These are phyloP conservation scores for Halcyon chelicuti DNA, from an alignment of 2,797 vertebrate species.

Conservation along the genomic window DNA sequence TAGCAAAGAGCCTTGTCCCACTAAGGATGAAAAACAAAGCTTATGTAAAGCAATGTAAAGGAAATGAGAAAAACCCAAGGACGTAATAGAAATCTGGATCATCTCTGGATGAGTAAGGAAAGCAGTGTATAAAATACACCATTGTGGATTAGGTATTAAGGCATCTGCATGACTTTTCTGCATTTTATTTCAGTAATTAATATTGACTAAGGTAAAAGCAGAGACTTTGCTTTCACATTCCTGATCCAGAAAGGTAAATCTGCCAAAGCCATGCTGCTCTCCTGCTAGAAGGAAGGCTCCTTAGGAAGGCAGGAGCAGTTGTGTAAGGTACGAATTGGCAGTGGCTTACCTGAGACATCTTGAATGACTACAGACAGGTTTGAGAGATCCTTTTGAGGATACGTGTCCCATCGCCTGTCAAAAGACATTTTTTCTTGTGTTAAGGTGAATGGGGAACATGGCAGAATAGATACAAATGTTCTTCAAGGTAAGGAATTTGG, in stretches of 20 bases:
- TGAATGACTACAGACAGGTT: neutral
- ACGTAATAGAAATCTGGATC: neutral
- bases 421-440: neutral
- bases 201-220: neutral
- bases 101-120: neutral
- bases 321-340: neutral
- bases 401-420: neutral
- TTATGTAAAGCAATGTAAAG: neutral
- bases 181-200: neutral
- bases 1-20: neutral
- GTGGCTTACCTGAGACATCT: neutral
- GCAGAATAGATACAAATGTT: neutral
- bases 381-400: neutral
- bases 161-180: neutral
- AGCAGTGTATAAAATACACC: neutral
- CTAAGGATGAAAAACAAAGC: neutral
- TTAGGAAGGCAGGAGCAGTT: neutral
- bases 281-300: neutral
- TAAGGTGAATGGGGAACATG: neutral
- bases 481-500: neutral
- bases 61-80: neutral
- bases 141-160: neutral
- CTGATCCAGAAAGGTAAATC: neutral
- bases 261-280: neutral
- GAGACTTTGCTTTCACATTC: neutral